Percentiles rank a stretch among this genome's conserved stretches.
Conservation (phyloP, 2,113 vertebrate species). For the Albula glossodonta region DNA sequence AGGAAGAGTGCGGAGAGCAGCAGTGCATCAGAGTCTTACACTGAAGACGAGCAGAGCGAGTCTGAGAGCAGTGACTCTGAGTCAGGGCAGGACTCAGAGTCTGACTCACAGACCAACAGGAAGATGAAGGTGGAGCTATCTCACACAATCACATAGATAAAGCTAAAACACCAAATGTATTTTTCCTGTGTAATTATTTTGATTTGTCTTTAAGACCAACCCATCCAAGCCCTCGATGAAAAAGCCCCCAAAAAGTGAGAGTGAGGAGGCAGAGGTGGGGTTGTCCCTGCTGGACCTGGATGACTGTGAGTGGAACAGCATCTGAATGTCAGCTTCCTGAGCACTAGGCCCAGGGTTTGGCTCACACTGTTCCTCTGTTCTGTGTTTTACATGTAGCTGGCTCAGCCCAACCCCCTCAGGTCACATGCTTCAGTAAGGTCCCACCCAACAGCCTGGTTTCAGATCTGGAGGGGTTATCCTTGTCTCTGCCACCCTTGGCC, state of each 20-base stretch:
- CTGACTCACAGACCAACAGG: slow-evolving; percentile 62
- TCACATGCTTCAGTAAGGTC: slow-evolving; percentile 71
- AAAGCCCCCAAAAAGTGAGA: slow-evolving; percentile 68
- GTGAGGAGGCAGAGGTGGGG: slow-evolving; percentile 60
- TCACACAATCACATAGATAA: too few relatives aligned
- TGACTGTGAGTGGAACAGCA: slow-evolving; percentile 80
- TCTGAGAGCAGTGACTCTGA: slow-evolving; percentile 85
- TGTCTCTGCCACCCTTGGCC: slow-evolving; percentile 80
- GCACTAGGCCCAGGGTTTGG: not conserved
- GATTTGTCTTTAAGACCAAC: slow-evolving; percentile 37
- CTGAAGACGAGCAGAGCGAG: slow-evolving; percentile 77
- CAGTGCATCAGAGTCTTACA: slow-evolving; percentile 70
- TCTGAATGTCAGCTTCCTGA: not conserved
- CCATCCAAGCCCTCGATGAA: slow-evolving; percentile 67
- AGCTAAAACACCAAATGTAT: not conserved
- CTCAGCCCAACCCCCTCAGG: slow-evolving; percentile 71
- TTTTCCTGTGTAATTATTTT: not conserved
- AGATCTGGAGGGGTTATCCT: slow-evolving; percentile 87
- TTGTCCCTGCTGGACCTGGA: slow-evolving; percentile 94
- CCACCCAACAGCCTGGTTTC: slow-evolving; percentile 87
- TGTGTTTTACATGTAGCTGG: slow-evolving; percentile 67
- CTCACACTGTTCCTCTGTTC: not conserved
- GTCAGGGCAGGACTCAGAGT: slow-evolving; percentile 74
- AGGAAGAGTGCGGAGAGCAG: slow-evolving; percentile 62
- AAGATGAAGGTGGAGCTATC: slow-evolving; percentile 71